Conservation (phyloP, 2,888 invertebrate species). For the Dusona sp. region DNA sequence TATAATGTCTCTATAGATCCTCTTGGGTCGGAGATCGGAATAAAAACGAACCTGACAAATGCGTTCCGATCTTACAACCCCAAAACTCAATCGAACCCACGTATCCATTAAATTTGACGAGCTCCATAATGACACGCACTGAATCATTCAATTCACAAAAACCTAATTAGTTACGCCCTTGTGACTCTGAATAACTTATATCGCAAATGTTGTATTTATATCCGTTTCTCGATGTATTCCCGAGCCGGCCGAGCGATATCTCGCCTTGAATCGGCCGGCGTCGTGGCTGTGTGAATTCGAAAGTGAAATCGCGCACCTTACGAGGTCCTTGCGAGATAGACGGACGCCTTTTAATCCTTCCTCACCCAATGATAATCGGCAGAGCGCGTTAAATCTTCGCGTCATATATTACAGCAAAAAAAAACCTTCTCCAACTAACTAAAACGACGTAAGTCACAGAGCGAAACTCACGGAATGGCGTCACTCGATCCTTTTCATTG, state of each 20-base stretch:
- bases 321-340: constrained; percentile 40
- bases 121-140: background rate
- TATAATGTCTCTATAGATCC: constrained; percentile 48
- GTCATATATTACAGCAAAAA: constrained; percentile 5
- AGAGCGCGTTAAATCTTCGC: constrained; percentile 46
- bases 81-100: background rate
- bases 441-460: background rate
- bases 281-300: constrained; percentile 78
- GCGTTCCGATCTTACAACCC: constrained; percentile 7
- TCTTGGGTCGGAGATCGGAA: constrained; percentile 15
- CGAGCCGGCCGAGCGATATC: constrained; percentile 34
- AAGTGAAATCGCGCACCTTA: constrained; percentile 74
- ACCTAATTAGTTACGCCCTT: constrained; percentile 26
- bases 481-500: background rate
- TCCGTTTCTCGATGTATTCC: constrained; percentile 37
- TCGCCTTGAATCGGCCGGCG: constrained; percentile 66
- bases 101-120: background rate
- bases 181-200: background rate
- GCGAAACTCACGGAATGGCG: background rate
- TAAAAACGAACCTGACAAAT: constrained; percentile 57
- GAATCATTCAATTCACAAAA: background rate
- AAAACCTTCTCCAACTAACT: background rate
- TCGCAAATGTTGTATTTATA: constrained; percentile 20
- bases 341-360: constrained; percentile 42
- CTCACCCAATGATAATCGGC: constrained; percentile 45